Evolutionary conservation across 2,113 vertebrate species (phyloP).

Genomic region (Gymnobelideus leadbeateri): DNA sequence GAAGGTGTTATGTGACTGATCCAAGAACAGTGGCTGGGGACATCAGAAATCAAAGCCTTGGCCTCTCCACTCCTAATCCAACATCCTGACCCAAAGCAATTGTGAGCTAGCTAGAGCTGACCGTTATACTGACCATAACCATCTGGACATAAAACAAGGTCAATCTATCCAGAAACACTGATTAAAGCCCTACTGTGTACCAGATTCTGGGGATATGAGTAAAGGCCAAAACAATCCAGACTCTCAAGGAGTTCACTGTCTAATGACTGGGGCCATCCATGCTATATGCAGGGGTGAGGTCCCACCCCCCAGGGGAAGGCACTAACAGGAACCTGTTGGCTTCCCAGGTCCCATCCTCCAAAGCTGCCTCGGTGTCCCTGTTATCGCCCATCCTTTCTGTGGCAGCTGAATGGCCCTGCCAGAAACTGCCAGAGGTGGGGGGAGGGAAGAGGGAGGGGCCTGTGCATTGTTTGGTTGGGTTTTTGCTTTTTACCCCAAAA

Average conservation of each 20-base stretch:
- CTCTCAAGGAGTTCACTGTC: not conserved
- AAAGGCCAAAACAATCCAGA: not conserved
- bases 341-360: no score
- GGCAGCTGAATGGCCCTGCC: no score
- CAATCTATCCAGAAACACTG: not conserved
- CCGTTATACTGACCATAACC: not conserved
- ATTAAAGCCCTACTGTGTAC: not conserved
- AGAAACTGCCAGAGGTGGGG: not conserved
- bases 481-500: conserved; percentile 57
- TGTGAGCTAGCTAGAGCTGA: not conserved
- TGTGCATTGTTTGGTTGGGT: conserved; percentile 25
- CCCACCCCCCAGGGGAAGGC: not conserved
- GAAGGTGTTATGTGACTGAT: not conserved
- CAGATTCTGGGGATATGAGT: not conserved
- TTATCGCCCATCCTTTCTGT: no score
- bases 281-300: not conserved
- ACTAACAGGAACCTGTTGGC: not conserved
- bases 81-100: not conserved
- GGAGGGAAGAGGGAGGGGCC: not conserved
- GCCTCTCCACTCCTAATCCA: no score
- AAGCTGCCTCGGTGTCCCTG: no score
- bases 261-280: no score
- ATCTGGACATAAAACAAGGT: not conserved
- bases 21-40: not conserved
- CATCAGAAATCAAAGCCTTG: no score